A percentile compares a stretch with the other conserved stretches of the same genome.
phyloP scores from a whole-genome alignment of 2,113 vertebrate species.

The Calidris pugnax region DNA sequence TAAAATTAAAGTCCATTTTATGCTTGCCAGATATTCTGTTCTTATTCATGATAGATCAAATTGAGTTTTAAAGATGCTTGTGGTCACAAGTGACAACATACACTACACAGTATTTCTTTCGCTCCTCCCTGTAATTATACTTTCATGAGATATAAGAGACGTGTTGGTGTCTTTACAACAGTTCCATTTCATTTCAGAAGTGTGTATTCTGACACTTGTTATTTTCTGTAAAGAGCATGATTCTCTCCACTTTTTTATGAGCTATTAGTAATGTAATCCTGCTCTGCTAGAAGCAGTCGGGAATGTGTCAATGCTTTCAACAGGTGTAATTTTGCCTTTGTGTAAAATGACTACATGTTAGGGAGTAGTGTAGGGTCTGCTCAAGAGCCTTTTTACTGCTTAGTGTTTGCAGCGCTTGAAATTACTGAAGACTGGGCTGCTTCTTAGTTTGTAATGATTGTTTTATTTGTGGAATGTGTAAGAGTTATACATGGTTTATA shows the following conservation, averaged over 20 bases:
- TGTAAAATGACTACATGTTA: background rate
- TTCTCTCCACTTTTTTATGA: background rate
- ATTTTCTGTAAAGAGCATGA: background rate
- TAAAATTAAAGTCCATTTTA: constrained; percentile 19
- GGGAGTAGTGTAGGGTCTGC: background rate
- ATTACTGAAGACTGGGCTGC: constrained; percentile 1
- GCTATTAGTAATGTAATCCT: background rate
- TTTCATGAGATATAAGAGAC: background rate
- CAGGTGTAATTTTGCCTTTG: background rate
- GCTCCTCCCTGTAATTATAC: background rate
- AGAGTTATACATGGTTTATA: constrained; percentile 69
- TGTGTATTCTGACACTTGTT: background rate
- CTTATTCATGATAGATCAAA: constrained; percentile 9
- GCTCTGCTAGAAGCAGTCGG: background rate
- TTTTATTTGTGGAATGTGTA: constrained; percentile 67
- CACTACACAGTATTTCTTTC: background rate
- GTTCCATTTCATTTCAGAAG: background rate
- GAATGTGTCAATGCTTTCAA: background rate
- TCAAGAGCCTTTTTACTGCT: background rate
- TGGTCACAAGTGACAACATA: background rate
- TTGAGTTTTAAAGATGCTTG: constrained; percentile 6
- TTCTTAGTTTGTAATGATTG: constrained; percentile 47
- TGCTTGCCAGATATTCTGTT: constrained; percentile 3
- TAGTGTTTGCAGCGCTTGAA: background rate
- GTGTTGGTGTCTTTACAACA: background rate